Evolutionary conservation across 2,888 invertebrate species (phyloP).

Genomic region (Drosophila ezoana): DNA sequence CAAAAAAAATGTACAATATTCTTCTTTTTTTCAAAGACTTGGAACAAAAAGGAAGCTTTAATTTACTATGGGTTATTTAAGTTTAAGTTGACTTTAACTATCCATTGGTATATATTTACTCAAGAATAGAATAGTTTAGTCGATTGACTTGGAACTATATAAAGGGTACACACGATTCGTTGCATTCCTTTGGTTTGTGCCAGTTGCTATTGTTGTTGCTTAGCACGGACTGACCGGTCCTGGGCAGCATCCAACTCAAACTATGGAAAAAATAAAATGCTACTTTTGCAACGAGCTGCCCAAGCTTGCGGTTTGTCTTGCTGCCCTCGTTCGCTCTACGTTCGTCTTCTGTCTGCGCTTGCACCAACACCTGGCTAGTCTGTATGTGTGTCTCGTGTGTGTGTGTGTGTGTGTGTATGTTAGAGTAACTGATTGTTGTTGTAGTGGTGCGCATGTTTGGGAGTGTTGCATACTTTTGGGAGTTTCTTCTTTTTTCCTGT

Average conservation of each 20-base stretch:
- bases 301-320: conserved; percentile 57
- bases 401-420: conserved; percentile 24
- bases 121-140: no score
- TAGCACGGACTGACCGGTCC: conserved; percentile 50
- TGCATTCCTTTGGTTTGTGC: neutral
- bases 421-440: conserved; percentile 5
- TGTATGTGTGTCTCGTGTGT: conserved; percentile 28
- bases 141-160: neutral
- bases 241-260: conserved; percentile 42
- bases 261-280: conserved; percentile 46
- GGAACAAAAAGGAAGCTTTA: no score
- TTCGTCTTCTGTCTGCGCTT: conserved; percentile 30
- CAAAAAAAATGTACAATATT: no score
- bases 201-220: conserved; percentile 26
- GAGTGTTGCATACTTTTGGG: conserved; percentile 71
- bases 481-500: conserved; percentile 18
- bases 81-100: no score
- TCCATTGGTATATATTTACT: no score
- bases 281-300: conserved; percentile 57
- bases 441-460: conserved; percentile 31
- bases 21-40: no score
- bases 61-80: no score
- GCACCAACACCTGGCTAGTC: conserved; percentile 62
- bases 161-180: conserved; percentile 21
- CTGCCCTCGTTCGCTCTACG: conserved; percentile 1